phyloP scores from a whole-genome alignment of 2,797 vertebrate species.

The Macroramphosus scolopax region DNA sequence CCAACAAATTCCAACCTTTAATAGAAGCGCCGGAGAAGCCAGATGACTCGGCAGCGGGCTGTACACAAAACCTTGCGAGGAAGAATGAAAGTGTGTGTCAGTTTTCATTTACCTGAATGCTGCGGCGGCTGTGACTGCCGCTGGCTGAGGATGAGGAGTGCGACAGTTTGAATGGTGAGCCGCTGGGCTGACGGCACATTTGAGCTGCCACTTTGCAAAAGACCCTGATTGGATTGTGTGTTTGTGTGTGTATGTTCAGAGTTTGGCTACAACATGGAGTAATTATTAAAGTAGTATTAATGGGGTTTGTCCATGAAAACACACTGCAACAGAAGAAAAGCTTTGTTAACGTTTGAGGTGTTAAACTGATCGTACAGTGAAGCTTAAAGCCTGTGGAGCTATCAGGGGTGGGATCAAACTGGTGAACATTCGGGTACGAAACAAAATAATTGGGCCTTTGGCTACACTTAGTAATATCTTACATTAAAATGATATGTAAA shows the following conservation, averaged over 20 bases:
- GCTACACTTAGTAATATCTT: too few species aligned
- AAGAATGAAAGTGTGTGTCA: constrained; percentile 71
- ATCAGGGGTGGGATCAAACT: too few species aligned
- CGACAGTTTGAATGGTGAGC: constrained; percentile 37
- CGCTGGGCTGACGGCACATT: constrained; percentile 31
- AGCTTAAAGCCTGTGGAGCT: too few species aligned
- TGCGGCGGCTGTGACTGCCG: constrained; percentile 33
- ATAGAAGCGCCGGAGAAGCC: constrained; percentile 60
- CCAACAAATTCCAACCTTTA: constrained; percentile 63
- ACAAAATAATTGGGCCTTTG: too few species aligned
- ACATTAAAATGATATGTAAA: too few species aligned
- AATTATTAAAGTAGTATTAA: too few species aligned
- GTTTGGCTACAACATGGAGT: constrained; percentile 10
- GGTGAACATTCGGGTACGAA: too few species aligned
- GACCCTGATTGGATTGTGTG: constrained; percentile 36
- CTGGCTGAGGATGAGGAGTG: constrained; percentile 38
- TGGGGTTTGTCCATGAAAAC: not conserved
- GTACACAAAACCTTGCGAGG: constrained; percentile 47
- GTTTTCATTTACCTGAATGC: constrained; percentile 70
- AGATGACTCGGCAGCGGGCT: constrained; percentile 51
- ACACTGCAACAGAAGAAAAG: not conserved
- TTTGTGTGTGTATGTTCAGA: constrained; percentile 7
- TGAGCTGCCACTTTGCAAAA: constrained; percentile 38
- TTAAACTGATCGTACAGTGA: constrained; percentile 34
- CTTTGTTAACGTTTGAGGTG: not conserved